Evolutionary conservation across 2,888 invertebrate genomes (phyloP).

Genomic region (Hirtodrosophila cameraria): DNA sequence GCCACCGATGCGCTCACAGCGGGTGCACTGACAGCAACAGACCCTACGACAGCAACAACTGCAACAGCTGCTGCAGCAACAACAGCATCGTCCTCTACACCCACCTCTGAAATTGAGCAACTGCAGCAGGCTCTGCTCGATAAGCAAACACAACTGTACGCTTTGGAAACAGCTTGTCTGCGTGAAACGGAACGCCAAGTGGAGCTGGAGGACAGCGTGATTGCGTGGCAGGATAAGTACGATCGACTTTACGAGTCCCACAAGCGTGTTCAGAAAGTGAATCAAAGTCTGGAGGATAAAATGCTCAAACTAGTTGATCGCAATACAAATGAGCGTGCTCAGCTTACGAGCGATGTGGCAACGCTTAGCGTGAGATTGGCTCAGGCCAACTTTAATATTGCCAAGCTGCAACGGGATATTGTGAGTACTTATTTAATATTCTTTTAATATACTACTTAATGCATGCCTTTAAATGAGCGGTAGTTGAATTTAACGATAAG

Average conservation of each 20-base stretch:
- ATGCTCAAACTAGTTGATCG: conserved; percentile 95
- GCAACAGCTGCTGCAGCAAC: conserved; percentile 16
- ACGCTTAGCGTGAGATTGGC: conserved; percentile 92
- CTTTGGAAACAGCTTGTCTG: conserved; percentile 93
- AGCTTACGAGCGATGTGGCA: conserved; percentile 94
- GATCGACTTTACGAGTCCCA: conserved; percentile 96
- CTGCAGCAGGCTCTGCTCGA: conserved; percentile 92
- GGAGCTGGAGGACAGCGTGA: conserved; percentile 92
- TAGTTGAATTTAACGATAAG: too few species aligned
- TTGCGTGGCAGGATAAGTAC: conserved; percentile 96
- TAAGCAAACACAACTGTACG: conserved; percentile 92
- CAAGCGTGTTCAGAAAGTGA: conserved; percentile 96
- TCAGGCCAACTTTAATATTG: conserved; percentile 93
- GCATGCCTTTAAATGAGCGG: too few species aligned
- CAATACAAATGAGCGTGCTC: conserved; percentile 94
- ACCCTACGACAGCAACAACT: conserved; percentile 12
- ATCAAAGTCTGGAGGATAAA: conserved; percentile 97
- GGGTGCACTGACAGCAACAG: conserved; percentile 38
- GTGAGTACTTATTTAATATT: conserved; percentile 85
- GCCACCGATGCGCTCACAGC: conserved; percentile 49
- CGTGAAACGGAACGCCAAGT: conserved; percentile 91
- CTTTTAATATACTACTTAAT: background rate
- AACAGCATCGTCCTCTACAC: conserved; percentile 1
- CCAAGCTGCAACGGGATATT: conserved; percentile 93
- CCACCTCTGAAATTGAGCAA: conserved; percentile 86